Evolutionary conservation across 2,113 vertebrate genomes (phyloP).

Genomic region (Spilogale gracilis): DNA sequence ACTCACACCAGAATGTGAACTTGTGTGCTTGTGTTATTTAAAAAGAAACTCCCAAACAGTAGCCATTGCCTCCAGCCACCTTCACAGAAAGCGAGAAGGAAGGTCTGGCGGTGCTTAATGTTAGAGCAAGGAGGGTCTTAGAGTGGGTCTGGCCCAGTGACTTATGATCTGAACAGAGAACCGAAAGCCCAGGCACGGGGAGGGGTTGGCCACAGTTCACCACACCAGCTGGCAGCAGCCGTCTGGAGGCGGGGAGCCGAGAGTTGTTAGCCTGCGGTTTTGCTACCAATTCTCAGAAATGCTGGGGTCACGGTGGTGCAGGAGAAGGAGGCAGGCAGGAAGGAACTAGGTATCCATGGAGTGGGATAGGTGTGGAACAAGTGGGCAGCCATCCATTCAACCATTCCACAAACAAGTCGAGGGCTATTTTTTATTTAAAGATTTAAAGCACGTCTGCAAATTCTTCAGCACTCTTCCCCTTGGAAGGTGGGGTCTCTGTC

Average conservation of each 20-base stretch:
- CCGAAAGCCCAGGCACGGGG: neutral
- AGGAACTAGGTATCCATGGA: neutral
- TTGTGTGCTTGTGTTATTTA: neutral
- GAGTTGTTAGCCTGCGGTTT: neutral
- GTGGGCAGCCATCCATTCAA: neutral
- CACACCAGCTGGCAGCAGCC: neutral
- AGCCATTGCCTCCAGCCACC: too few relatives aligned
- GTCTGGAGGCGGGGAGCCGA: neutral
- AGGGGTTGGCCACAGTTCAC: neutral
- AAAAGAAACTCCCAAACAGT: neutral
- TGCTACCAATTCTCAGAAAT: neutral
- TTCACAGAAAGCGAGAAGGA: neutral
- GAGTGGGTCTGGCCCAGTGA: neutral
- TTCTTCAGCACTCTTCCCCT: neutral
- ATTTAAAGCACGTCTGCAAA: neutral
- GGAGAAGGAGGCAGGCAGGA: neutral
- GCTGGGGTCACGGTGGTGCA: neutral
- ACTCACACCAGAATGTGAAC: neutral
- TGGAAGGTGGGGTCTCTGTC: neutral
- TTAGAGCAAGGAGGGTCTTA: neutral
- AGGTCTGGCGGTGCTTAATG: neutral
- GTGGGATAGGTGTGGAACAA: too few relatives aligned
- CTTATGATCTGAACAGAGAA: neutral
- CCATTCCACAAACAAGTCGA: neutral
- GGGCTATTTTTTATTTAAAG: neutral